Evolutionary conservation across 1,140 invertebrate species (phyloP).

Genomic region (Drosophila obscura): DNA sequence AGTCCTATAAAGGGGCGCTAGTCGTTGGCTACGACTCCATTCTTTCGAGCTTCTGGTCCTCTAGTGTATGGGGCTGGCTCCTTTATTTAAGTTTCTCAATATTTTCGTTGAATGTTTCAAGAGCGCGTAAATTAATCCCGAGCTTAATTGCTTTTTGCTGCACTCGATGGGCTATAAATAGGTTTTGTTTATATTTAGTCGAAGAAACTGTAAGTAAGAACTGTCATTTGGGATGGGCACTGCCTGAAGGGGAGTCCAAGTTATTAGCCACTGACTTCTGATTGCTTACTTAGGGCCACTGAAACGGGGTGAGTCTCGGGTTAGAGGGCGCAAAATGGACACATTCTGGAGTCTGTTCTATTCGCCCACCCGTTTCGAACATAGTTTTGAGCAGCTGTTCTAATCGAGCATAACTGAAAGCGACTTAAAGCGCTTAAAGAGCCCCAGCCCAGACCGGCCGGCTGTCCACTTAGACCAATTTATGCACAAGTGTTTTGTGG

Average conservation of each 20-base stretch:
- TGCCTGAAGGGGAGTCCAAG: constrained; percentile 6
- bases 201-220: constrained; percentile 41
- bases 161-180: constrained; percentile 56
- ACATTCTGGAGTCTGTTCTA: neutral
- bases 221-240: constrained; percentile 43
- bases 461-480: constrained; percentile 71
- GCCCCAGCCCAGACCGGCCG: constrained; percentile 9
- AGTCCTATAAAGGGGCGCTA: constrained; percentile 64
- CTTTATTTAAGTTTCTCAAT: constrained; percentile 73
- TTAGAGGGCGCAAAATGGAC: neutral
- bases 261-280: constrained; percentile 26
- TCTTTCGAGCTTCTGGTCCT: too few species aligned
- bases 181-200: constrained; percentile 63
- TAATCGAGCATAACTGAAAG: constrained; percentile 27
- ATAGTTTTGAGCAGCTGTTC: constrained; percentile 21
- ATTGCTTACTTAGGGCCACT: constrained; percentile 32
- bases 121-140: constrained; percentile 76
- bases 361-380: neutral
- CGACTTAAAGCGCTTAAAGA: constrained; percentile 9
- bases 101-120: constrained; percentile 76
- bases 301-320: neutral
- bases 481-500: constrained; percentile 56
- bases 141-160: constrained; percentile 74
- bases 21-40: constrained; percentile 1
- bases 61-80: too few species aligned